Base-by-base conservation (phyloP, 2,888 invertebrate genomes). In the Eristalinus aeneus region DNA sequence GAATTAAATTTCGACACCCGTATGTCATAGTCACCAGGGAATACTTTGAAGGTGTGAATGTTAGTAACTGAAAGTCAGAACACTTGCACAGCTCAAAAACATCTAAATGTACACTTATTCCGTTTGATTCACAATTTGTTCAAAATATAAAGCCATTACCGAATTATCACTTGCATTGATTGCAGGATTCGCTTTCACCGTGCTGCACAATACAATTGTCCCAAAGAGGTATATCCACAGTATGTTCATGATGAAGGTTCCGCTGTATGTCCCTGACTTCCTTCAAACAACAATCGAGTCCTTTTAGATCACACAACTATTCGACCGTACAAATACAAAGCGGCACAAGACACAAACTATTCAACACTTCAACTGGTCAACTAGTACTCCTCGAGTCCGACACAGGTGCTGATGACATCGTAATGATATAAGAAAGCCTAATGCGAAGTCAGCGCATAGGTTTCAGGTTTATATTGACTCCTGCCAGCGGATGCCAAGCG, bases 381-480 rank as follows among this genome's bases (percentile, higher is more conserved):
- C 56, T 85, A 81, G 5, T 76, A 63, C 56, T 81, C 65, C 74
- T 81, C 54, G 22, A 60, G 74, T 46, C 68, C 64, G 63, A 39
- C 81, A 61, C 78, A 88, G 85, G 77, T 71, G 77, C 88, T 88
- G 88, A 88, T 89, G 91, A 90, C 91, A 90, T 91, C 91, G 90
- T 91, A 90, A 89, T 90, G 92, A 90, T 91, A 91, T 90, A 90
- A 88, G 90, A 91, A 92, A 90, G 91, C 90, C 90, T 91, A 92
- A 92, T 92, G 92, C 91, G 90, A 90, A 88, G 89, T 91, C 90
- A 90, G 90, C 90, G 90, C 89, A 89, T 88, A 88, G 88, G 90
- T 89, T 90, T 91, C 90, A 90, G 90, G 90, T 91, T 92, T 92
- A 92, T 92, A 92, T 91, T 90, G 91, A 91, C 90, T 87, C 82